Base-by-base conservation (phyloP, 2,797 vertebrate genomes). In the Hozukius guyotensis region DNA sequence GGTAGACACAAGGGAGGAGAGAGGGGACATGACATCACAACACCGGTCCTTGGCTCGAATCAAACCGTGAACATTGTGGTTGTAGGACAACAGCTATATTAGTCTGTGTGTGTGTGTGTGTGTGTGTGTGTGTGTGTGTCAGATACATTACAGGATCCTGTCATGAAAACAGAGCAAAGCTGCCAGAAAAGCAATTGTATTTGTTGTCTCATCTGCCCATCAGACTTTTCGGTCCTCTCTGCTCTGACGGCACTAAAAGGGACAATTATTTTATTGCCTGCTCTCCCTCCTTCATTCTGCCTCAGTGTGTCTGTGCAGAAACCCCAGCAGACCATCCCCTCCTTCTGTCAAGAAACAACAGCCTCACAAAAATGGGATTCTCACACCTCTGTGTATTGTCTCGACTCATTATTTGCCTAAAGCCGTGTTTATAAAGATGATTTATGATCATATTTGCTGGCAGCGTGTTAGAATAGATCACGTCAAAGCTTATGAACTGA, bases 271-370 rank as follows among this genome's bases (percentile, higher is more conserved):
- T 59, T 31, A 69, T 72, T 59, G 64, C 27, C 46, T 38, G 25
- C 36, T 8, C 27, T 63, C 29, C 29, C 4, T 4, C 29, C 62
- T 62, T 63, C 61, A 16, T 27, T 62, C 34, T 52, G 13, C 66
- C 31, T 72, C 0, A 2, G 63, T 4, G 42, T 14, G 38, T 70
- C 69, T 64, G 63, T 68, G 70, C 2, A 55, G 61, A 87, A 68
- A 73, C 83, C 77, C 71, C 75, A 76, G 53, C 49, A 78, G 82
- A 87, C 79, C 64, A 72, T 53, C 63, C 72, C 67, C 53, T 78
- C 65, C 65, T 63, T 22, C 56, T 77, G 76, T 82, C 65, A 74
- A 59, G 38, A 64, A 34, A 66, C 56, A 83, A 57, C 52, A 57
- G 42, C 64, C 64, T 77, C 42, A 38, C 68, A 38, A 72, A 80